These are phyloP conservation scores for Blastobasis adustella DNA, from an alignment of 2,888 invertebrate species.

Conservation along the genomic window DNA sequence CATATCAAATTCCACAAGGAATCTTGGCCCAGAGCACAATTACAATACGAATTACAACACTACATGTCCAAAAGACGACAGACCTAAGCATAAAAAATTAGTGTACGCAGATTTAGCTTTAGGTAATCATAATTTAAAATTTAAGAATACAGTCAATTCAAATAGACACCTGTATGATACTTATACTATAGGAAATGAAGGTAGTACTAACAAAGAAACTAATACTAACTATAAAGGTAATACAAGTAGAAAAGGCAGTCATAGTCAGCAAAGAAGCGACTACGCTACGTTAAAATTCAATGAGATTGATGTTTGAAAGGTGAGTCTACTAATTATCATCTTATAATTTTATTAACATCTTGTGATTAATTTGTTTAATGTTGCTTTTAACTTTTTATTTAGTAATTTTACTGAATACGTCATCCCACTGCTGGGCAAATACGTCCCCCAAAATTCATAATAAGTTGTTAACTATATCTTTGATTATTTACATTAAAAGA, in stretches of 20 bases:
- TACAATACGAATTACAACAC: constrained; percentile 50
- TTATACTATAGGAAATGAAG: constrained; percentile 59
- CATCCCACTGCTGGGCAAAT: too few species aligned
- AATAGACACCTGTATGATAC: constrained; percentile 73
- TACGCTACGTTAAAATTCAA: constrained; percentile 70
- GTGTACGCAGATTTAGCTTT: constrained; percentile 71
- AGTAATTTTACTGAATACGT: too few species aligned
- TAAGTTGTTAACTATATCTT: too few species aligned
- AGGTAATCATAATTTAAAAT: constrained; percentile 73
- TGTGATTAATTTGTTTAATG: background rate
- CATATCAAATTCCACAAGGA: constrained; percentile 68
- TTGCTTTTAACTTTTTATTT: background rate
- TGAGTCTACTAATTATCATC: constrained; percentile 29
- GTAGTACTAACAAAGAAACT: constrained; percentile 56
- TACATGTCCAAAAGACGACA: constrained; percentile 56
- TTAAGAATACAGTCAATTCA: constrained; percentile 74
- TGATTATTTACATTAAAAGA: too few species aligned
- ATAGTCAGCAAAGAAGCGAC: constrained; percentile 54
- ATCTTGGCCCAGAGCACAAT: constrained; percentile 51
- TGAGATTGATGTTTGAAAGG: constrained; percentile 70
- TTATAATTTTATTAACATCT: background rate
- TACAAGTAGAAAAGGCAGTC: constrained; percentile 42
- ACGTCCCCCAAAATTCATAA: too few species aligned
- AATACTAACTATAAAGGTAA: constrained; percentile 55
- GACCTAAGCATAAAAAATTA: constrained; percentile 66